Conservation (phyloP, 92 coral and sea anemone species). For the Hydrozoanthus gracilis region DNA sequence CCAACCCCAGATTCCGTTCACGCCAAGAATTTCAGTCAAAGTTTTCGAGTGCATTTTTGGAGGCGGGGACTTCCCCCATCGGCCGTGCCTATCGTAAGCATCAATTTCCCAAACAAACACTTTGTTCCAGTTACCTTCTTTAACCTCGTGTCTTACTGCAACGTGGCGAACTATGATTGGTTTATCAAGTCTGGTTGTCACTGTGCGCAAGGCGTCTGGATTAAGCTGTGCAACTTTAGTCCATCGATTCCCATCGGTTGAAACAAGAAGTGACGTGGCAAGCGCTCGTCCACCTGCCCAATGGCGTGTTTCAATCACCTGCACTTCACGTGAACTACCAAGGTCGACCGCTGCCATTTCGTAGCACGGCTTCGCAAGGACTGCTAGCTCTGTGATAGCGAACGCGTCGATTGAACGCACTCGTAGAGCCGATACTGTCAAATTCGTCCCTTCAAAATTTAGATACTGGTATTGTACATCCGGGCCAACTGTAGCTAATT, state of each 20-base stretch:
- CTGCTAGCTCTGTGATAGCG: conserved; percentile 2
- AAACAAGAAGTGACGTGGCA: conserved; percentile 19
- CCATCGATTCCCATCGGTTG: conserved; percentile 28
- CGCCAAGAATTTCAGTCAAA: conserved; percentile 10
- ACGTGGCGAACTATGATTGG: conserved; percentile 6
- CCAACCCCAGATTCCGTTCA: conserved; percentile 45
- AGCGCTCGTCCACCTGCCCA: conserved; percentile 18
- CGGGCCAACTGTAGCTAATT: conserved; percentile 7
- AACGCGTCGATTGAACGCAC: neutral
- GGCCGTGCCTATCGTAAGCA: conserved; percentile 18
- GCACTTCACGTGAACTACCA: conserved; percentile 17
- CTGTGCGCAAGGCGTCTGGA: conserved; percentile 6
- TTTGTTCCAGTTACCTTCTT: conserved; percentile 20
- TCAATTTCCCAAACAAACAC: conserved; percentile 35
- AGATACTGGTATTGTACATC: conserved; percentile 1
- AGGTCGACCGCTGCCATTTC: conserved; percentile 42
- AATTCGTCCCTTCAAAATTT: neutral
- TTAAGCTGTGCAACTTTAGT: conserved; percentile 15
- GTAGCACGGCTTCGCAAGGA: conserved; percentile 15
- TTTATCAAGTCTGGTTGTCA: conserved; percentile 11
- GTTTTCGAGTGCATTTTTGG: neutral
- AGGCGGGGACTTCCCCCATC: conserved; percentile 12
- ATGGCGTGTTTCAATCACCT: conserved; percentile 21
- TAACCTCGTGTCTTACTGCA: conserved; percentile 26
- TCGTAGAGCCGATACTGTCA: neutral